Evolutionary conservation across 2,888 invertebrate species (phyloP), one percentile per base, ranked within the genome.

Genomic region (Cordylochernes scorpioides): DNA sequence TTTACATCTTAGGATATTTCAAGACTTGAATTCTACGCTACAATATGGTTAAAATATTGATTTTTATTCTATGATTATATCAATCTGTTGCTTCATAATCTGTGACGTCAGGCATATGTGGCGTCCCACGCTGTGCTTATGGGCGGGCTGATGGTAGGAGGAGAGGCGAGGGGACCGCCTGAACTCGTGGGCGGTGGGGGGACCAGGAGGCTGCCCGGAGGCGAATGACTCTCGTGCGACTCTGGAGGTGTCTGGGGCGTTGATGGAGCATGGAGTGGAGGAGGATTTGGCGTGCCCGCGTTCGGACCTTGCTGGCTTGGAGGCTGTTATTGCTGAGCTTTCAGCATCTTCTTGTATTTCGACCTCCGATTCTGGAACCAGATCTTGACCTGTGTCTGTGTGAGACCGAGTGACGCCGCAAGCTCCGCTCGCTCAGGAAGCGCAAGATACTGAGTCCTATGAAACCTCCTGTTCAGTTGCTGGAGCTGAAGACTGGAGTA

Each of bases 371-470:
- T 91, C 61, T 91, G 91, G 63, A 91, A 91, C 91, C 88, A 91
- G 58, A 91, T 91, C 68, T 84, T 84, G 52, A 94, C 97, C 82
- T 97, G 97, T 47, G 97, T 97, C 61, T 97, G 97, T 51, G 97
- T 94, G 43, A 97, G 67, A 41, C 94, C 94, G 46, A 99, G 65
- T 51, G 84, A 84, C 33, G 88, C 88, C n/a, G 97, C 97, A 39
- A 97, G 61, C 57, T 94, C 91, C 4, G 97, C 97, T 51, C 97
- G 62, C 60, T 97, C 97, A 9, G 97, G 97, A 50, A 97, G 62
- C 33, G 94, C 94, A 50, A 97, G 67, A 63, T 97, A 97, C 64
- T 97, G 97, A 45, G 94, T 91, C 55, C 91, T 63, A 60, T 88
- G 86, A 65, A 99, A 97, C 59, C 91, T 65, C 57, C 91, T 67